A percentile compares a stretch with the other conserved stretches of the same genome.
These are phyloP conservation scores for Tiaroga cobitis DNA, from an alignment of 2,797 vertebrate genomes.

Conservation along the genomic window DNA sequence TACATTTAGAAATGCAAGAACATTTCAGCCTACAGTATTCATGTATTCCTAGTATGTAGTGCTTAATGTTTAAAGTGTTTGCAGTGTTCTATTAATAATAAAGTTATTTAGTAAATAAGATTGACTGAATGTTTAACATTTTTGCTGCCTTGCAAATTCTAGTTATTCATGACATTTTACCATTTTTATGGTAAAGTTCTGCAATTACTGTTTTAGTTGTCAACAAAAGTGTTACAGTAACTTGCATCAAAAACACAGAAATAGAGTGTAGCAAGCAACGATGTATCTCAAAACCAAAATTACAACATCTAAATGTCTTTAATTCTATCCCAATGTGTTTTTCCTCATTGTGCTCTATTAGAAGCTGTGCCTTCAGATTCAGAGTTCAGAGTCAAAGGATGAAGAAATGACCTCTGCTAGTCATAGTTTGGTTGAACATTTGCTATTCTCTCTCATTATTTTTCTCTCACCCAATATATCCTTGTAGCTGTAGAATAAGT, in stretches of 20 bases:
- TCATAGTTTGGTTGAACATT: neutral
- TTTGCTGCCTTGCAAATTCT: neutral
- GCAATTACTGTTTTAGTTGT: neutral
- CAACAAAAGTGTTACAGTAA: neutral
- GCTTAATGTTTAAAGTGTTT: neutral
- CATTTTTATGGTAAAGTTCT: neutral
- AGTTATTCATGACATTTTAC: neutral
- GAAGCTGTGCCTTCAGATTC: neutral
- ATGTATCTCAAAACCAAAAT: neutral
- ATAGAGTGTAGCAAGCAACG: neutral
- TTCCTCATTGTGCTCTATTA: neutral
- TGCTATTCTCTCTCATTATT: constrained; percentile 18
- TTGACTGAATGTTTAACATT: neutral
- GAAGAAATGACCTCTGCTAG: neutral
- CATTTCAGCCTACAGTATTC: neutral
- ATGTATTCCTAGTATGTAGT: neutral
- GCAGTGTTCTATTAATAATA: constrained; percentile 3
- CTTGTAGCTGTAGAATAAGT: neutral
- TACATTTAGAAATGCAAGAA: neutral
- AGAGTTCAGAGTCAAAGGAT: neutral
- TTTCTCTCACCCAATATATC: neutral
- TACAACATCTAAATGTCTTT: neutral
- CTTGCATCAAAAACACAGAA: neutral
- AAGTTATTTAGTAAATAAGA: neutral
- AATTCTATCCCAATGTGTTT: neutral